Conservation (phyloP, 2,888 invertebrate species). For the Drosophila vallismaia region DNA sequence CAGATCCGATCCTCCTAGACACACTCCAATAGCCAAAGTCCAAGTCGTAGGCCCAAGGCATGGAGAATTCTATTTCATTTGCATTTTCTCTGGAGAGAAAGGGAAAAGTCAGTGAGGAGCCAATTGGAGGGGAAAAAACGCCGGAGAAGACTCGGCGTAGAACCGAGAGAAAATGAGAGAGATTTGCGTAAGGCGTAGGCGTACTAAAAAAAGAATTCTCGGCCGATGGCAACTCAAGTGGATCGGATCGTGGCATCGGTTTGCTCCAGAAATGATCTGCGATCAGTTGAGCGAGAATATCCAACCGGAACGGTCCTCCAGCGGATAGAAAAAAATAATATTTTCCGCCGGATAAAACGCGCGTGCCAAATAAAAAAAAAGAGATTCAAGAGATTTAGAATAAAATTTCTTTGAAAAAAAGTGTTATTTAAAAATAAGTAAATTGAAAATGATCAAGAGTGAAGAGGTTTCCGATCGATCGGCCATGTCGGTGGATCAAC, state of each 20-base stretch:
- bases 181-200: slow-evolving; percentile 72
- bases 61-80: slow-evolving; percentile 32
- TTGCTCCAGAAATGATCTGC: slow-evolving; percentile 30
- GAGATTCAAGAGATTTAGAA: not conserved
- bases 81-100: slow-evolving; percentile 23
- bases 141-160: slow-evolving; percentile 31
- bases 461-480: slow-evolving; percentile 79
- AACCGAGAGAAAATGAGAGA: slow-evolving; percentile 7
- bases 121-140: slow-evolving; percentile 40
- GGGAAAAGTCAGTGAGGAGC: slow-evolving; percentile 17
- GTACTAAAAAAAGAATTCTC: slow-evolving; percentile 64
- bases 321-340: slow-evolving; percentile 23
- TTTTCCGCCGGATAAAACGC: slow-evolving; percentile 21
- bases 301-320: slow-evolving; percentile 68
- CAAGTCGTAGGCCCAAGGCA: slow-evolving; percentile 20
- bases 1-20: slow-evolving; percentile 3
- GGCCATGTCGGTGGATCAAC: slow-evolving; percentile 58
- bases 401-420: not conserved
- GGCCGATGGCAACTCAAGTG: slow-evolving; percentile 51
- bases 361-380: not conserved
- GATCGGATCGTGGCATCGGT: slow-evolving; percentile 21
- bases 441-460: slow-evolving; percentile 80
- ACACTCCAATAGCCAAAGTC: slow-evolving; percentile 42
- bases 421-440: not conserved
- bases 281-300: slow-evolving; percentile 72